phyloP scores from a whole-genome alignment of 2,113 vertebrate species.

The Heterochromis multidens region DNA sequence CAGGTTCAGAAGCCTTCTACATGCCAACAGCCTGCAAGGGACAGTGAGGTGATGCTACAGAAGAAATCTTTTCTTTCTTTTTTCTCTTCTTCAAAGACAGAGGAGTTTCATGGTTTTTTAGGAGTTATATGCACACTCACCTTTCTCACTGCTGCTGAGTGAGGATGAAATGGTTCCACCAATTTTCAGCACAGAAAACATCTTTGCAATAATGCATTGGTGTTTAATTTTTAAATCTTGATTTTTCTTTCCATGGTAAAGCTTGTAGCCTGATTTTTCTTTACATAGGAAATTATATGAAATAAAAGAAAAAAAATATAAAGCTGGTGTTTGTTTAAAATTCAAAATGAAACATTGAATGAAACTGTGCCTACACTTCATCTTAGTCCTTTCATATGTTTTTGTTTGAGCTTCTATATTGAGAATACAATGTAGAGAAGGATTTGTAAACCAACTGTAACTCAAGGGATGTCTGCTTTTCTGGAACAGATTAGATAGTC shows the following conservation, averaged over 20 bases:
- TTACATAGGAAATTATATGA: too few species aligned
- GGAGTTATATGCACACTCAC: background rate
- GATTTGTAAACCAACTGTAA: background rate
- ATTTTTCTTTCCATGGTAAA: background rate
- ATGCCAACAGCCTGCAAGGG: background rate
- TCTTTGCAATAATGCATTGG: background rate
- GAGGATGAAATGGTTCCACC: background rate
- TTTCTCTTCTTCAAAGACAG: background rate
- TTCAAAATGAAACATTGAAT: background rate
- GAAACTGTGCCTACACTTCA: background rate
- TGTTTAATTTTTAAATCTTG: background rate
- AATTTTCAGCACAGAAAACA: background rate
- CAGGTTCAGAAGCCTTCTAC: background rate
- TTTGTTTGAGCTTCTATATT: background rate
- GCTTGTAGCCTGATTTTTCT: background rate
- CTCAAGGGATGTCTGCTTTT: background rate
- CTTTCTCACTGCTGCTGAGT: background rate
- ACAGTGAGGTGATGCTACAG: background rate
- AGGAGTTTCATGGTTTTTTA: background rate
- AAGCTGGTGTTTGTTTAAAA: background rate
- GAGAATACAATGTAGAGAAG: background rate
- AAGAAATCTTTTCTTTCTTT: background rate
- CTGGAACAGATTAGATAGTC: background rate
- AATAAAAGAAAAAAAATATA: background rate
- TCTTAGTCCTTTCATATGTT: background rate